Evolutionary conservation across 2,113 vertebrate species (phyloP).

Genomic region (Sigmodon hispidus): DNA sequence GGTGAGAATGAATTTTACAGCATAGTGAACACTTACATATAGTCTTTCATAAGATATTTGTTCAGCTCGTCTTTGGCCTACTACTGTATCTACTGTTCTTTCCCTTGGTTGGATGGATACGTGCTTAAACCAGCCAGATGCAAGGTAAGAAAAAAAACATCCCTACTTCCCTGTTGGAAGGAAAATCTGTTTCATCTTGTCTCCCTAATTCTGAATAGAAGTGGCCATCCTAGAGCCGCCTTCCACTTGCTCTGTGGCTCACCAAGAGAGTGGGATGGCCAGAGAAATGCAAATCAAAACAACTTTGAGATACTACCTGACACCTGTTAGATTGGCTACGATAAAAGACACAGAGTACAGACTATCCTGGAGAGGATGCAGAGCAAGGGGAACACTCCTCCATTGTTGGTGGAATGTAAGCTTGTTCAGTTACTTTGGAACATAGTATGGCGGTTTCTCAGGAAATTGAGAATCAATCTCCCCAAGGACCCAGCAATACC

Average conservation of each 20-base stretch:
- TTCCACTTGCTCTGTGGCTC: not conserved
- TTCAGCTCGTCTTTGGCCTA: not conserved
- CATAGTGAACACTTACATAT: not conserved
- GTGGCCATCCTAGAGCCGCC: too few species aligned
- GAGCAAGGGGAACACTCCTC: too few species aligned
- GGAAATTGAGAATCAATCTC: too few species aligned
- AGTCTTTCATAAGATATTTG: not conserved
- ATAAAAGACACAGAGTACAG: too few species aligned
- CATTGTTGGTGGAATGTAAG: too few species aligned
- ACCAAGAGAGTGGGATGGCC: not conserved
- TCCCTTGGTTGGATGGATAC: not conserved
- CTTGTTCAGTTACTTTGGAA: too few species aligned
- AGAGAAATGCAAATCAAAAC: too few species aligned
- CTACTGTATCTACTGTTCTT: not conserved
- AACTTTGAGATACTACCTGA: too few species aligned
- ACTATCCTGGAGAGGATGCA: too few species aligned
- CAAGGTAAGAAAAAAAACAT: not conserved
- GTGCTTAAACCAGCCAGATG: not conserved
- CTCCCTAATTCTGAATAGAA: not conserved
- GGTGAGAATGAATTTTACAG: not conserved
- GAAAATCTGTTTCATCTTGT: not conserved
- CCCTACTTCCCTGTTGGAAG: not conserved
- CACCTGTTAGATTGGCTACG: too few species aligned
- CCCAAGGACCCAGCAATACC: too few species aligned
- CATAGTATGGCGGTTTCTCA: too few species aligned